phyloP scores from a whole-genome alignment of 2,113 vertebrate species.

The Mungos mungo region DNA sequence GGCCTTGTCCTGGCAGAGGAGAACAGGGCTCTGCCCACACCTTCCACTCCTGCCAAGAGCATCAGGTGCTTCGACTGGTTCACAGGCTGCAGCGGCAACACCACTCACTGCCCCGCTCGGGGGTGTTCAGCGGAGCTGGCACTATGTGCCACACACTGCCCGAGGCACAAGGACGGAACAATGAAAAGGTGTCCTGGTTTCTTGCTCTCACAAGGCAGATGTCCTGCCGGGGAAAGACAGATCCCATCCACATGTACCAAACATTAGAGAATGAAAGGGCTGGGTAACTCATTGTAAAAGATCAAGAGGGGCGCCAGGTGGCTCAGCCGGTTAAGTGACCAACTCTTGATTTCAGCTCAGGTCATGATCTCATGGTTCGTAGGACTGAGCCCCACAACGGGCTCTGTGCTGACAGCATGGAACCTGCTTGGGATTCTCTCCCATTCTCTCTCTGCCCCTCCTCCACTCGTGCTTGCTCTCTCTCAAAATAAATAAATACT shows the following conservation, averaged over 20 bases:
- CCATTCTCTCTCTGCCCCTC: too few species aligned
- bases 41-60: too few species aligned
- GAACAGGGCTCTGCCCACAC: too few species aligned
- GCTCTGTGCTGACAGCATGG: too few species aligned
- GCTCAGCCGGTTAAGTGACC: too few species aligned
- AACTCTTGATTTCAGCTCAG: too few species aligned
- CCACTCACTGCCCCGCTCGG: accelerated
- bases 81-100: too few species aligned
- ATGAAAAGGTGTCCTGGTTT: neutral
- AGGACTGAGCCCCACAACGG: too few species aligned
- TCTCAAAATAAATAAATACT: too few species aligned
- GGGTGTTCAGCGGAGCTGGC: neutral
- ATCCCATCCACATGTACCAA: neutral
- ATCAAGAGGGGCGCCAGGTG: neutral
- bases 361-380: too few species aligned
- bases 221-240: neutral
- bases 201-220: neutral
- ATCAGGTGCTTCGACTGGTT: accelerated
- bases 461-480: too few species aligned
- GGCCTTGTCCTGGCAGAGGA: neutral
- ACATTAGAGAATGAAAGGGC: neutral
- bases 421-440: too few species aligned
- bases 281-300: neutral
- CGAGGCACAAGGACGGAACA: neutral
- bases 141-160: neutral